Base-by-base conservation (phyloP, 2,888 invertebrate species). In the Antheraea yamamai region DNA sequence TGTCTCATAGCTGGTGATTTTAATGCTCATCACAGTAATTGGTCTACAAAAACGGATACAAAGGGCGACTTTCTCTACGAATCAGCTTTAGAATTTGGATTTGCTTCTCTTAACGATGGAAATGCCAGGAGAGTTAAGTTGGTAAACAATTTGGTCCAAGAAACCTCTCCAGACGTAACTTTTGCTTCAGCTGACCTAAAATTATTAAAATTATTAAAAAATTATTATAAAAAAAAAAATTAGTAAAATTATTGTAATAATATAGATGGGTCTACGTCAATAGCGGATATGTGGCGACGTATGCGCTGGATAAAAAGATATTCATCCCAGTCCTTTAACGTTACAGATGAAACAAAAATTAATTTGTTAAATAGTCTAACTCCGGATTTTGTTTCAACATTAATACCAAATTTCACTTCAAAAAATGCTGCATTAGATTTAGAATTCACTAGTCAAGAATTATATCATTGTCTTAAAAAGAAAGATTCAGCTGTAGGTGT, bases 81-180 rank as follows among this genome's bases (percentile, higher is more conserved):
- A n/a, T 64, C 78, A 1, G 16, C 66, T 52, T 26, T 78, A 12
- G 78, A 82, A 10, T 68, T 75, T 66, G 68, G 73, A 51, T 79
- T 73, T 52, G 58, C 78, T 18, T 51, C 74, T 2, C 71, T 14
- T 35, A 35, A 35, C 35, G 35, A 35, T 35, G 35, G 35, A 35
- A 35, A 35, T 35, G 35, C 35, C 3, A 81, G 80, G 0, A 72
- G 81, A 26, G 14, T 80, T 4, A 78, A 76, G 72, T 26, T 79
- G 12, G 82, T 82, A 2, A 77, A 75, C 51, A 73, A 73, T 14
- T 2, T 35, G 0, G 6, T 76, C 0, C 79, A 77, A 47, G 64
- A 66, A 52, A 75, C 16, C 14, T 78, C 78, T 0, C 77, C 77
- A 0, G 76, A 77, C n/a, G 61, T 79, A 0, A 70, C 79, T 12